Conservation (phyloP, 2,888 invertebrate species). For the Anthophora plumipes region DNA sequence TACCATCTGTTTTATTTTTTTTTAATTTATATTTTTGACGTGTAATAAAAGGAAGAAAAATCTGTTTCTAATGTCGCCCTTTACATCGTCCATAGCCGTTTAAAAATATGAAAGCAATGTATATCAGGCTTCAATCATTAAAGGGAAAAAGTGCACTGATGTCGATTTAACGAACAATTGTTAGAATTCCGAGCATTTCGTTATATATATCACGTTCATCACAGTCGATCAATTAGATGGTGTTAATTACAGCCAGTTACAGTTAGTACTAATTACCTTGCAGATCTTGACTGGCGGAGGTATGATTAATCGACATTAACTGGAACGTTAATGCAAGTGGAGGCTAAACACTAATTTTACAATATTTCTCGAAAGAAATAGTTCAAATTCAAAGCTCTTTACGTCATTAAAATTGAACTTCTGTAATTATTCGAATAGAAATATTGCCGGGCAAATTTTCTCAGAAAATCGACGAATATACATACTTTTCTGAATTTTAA, state of each 20-base stretch:
- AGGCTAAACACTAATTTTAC: background rate
- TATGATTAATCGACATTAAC: background rate
- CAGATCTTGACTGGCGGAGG: background rate
- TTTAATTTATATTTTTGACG: no score
- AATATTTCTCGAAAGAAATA: background rate
- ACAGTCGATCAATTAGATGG: background rate
- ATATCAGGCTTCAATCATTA: background rate
- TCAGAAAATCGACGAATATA: no score
- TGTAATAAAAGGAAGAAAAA: no score
- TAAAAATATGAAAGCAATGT: no score
- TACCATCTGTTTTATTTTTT: no score
- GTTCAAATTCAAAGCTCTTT: background rate
- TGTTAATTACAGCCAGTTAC: conserved; percentile 2
- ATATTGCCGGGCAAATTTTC: no score
- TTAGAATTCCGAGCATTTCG: background rate
- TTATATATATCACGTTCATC: background rate
- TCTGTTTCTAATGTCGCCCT: no score
- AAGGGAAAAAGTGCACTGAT: background rate
- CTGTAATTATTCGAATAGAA: background rate
- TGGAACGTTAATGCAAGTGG: background rate
- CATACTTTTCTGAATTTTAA: background rate
- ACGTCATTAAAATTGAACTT: no score
- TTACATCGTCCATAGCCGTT: no score
- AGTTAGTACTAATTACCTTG: background rate
- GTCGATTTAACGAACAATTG: background rate